Base-by-base conservation (phyloP, 2,113 vertebrate genomes). In the Notarius quadriscutis region DNA sequence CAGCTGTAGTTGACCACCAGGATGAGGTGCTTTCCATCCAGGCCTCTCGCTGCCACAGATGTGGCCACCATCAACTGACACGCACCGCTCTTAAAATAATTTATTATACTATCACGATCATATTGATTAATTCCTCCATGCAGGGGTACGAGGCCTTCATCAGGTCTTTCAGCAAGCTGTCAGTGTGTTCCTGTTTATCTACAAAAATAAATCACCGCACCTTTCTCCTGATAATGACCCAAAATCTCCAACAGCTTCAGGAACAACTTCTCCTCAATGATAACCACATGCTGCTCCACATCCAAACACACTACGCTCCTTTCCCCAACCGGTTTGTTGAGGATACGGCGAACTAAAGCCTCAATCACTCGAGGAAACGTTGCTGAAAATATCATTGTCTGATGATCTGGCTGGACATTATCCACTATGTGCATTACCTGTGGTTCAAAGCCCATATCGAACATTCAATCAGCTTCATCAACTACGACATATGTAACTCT, bases 361-460 rank as follows among this genome's bases (percentile, higher is more conserved):
- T 99, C 98, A 98, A 99, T 99, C 67, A 98, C 97, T 94, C 98
- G 95, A 87, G 98, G 98, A 53, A 99, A 99, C 63, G 98, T 99
- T 85, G 98, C 98, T 1, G 98, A 99, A 93, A 99, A 99, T 98
- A 99, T 99, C 90, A 99, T 98, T 0, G 98, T 99, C 95, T 99
- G 98, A 10, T 98, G 96, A 90, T 99, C 98, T 20, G 98, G 98
- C 83, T 98, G 95, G 55, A 99, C 95, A 84, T 99, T 99, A 93
- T 99, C 98, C 92, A 99, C 96, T 90, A 99, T 99, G 79, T 98
- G 97, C 98, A 99, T 99, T 82, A 99, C 98, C 98, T 99, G 98
- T 74, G 98, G 98, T 89, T 99, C 98, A 84, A 99, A 99, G 50
- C 98, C 98, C 98, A 99, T 99, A 93, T 99, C 98, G 91, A 99